Conservation (phyloP, 2,113 vertebrate genomes). For the Sturnus vulgaris region DNA sequence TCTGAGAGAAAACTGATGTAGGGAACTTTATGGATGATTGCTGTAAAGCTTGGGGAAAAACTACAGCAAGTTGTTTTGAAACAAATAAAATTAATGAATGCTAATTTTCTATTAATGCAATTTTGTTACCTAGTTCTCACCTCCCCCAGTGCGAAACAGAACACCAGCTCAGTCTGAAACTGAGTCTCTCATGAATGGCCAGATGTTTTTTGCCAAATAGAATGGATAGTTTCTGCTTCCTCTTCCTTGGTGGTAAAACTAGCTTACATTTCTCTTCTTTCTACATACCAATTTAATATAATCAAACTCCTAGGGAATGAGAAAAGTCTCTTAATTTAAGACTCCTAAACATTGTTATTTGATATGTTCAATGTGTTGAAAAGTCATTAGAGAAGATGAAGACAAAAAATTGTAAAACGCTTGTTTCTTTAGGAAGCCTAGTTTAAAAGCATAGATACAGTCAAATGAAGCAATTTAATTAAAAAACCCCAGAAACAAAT, state of each 20-base stretch:
- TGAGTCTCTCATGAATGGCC: not conserved
- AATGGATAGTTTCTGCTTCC: not conserved
- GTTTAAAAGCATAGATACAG: not conserved
- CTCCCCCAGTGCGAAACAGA: not conserved
- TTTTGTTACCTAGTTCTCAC: not conserved
- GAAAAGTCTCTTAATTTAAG: not conserved
- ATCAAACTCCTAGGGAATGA: not conserved
- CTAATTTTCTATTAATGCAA: not conserved
- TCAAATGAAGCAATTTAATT: not conserved
- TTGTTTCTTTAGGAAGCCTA: not conserved
- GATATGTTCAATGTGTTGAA: not conserved
- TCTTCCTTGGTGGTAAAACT: not conserved
- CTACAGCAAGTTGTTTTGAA: not conserved
- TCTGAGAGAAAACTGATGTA: not conserved
- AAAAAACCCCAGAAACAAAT: not conserved
- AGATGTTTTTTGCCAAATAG: not conserved
- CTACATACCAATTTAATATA: not conserved
- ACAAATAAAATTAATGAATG: not conserved
- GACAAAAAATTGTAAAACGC: not conserved
- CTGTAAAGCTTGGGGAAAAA: not conserved
- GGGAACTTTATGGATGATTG: not conserved
- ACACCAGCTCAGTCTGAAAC: not conserved
- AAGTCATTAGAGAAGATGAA: not conserved
- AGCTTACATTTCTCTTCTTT: not conserved
- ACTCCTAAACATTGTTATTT: not conserved